These are phyloP conservation scores for Falco peregrinus DNA, from an alignment of 2,797 vertebrate species.

Conservation along the genomic window DNA sequence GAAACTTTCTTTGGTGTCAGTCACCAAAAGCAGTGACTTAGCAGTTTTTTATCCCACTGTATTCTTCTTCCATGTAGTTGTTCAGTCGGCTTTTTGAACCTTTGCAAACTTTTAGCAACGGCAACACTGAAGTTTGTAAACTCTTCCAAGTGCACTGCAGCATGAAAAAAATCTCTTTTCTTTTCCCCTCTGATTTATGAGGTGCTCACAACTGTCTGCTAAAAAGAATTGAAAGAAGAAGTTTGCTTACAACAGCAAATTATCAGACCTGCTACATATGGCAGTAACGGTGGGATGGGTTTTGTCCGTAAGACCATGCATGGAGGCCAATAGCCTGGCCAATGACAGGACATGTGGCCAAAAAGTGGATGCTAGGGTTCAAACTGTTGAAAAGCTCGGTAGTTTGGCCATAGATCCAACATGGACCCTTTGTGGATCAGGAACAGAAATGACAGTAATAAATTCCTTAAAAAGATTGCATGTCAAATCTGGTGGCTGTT, in stretches of 20 bases:
- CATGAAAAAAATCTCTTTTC: background rate
- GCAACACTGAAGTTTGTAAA: background rate
- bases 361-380: background rate
- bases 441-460: background rate
- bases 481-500: background rate
- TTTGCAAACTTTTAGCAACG: background rate
- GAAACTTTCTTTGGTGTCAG: background rate
- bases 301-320: background rate
- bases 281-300: rapidly evolving
- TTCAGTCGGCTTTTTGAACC: background rate
- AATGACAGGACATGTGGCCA: background rate
- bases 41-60: background rate
- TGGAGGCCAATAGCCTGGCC: background rate
- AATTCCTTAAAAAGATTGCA: background rate
- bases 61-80: background rate
- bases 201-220: background rate
- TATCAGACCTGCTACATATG: background rate
- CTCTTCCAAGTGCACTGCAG: background rate
- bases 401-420: background rate
- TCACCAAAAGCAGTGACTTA: background rate
- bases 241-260: background rate
- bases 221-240: background rate
- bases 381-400: background rate
- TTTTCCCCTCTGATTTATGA: background rate
- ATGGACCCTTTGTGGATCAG: background rate